Percentiles rank a stretch among this genome's conserved stretches.
phyloP scores from a whole-genome alignment of 2,888 invertebrate species.

The Pocota personata region DNA sequence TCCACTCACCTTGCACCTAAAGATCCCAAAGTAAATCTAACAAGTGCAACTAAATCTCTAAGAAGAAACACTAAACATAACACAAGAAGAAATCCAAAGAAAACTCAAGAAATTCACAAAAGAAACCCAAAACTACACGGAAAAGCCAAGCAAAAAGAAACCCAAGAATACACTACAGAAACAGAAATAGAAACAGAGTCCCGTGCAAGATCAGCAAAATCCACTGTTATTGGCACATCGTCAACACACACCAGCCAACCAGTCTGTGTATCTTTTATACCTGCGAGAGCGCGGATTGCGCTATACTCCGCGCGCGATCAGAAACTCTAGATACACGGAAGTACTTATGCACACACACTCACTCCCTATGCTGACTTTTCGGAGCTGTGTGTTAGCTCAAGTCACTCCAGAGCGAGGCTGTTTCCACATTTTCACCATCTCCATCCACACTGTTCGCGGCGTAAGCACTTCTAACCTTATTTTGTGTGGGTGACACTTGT shows the following conservation, averaged over 20 bases:
- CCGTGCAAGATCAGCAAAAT: slow-evolving; percentile 69
- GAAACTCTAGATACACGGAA: slow-evolving; percentile 63
- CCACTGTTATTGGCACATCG: slow-evolving; percentile 59
- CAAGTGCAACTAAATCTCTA: slow-evolving; percentile 23
- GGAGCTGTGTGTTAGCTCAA: neutral
- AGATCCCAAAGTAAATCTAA: slow-evolving; percentile 17
- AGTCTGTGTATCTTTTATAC: slow-evolving; percentile 23
- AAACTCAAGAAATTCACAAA: slow-evolving; percentile 20
- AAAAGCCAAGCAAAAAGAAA: slow-evolving; percentile 21
- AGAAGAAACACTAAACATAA: neutral
- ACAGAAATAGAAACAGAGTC: slow-evolving; percentile 23
- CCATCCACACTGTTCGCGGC: slow-evolving; percentile 39
- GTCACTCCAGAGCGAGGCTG: slow-evolving; percentile 10
- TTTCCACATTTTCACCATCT: slow-evolving; percentile 29
- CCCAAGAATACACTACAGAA: slow-evolving; percentile 41
- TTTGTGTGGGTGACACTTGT: slow-evolving; percentile 69
- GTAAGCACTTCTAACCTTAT: slow-evolving; percentile 39
- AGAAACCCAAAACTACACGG: slow-evolving; percentile 29
- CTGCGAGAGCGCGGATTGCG: slow-evolving; percentile 13
- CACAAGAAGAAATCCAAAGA: slow-evolving; percentile 19
- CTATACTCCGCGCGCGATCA: slow-evolving; percentile 18
- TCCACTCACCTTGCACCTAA: too few relatives aligned
- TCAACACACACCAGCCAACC: neutral
- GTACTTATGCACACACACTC: slow-evolving; percentile 26
- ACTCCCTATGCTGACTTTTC: neutral